Evolutionary conservation across 2,797 vertebrate genomes (phyloP).

Genomic region (Iguana delicatissima): DNA sequence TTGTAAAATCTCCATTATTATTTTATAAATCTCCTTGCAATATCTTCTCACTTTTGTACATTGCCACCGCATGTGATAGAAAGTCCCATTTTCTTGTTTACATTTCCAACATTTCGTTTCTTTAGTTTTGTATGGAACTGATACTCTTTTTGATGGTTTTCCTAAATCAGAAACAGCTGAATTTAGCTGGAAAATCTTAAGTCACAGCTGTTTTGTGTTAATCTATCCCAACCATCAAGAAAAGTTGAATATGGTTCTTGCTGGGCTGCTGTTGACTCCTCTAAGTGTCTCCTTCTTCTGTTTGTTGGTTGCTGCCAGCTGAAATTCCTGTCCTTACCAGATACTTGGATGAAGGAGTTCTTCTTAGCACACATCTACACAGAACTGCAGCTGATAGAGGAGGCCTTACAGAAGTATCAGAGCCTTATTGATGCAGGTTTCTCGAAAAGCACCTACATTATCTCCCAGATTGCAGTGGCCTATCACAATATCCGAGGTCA

Average conservation of each 20-base stretch:
- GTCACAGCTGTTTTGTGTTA: background rate
- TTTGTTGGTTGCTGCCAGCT: constrained; percentile 83
- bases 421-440: constrained; percentile 97
- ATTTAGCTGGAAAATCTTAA: background rate
- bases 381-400: constrained; percentile 98
- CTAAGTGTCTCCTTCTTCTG: constrained; percentile 68
- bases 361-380: constrained; percentile 99
- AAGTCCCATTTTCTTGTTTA: no score
- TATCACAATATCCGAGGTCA: constrained; percentile 98
- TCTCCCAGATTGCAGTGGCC: constrained; percentile 98
- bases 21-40: no score
- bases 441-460: constrained; percentile 98
- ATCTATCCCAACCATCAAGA: background rate
- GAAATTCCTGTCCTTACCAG: constrained; percentile 95
- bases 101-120: no score
- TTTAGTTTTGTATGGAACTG: no score
- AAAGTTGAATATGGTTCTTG: constrained; percentile 18
- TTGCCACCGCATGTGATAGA: no score
- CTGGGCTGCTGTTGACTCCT: constrained; percentile 20
- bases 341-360: constrained; percentile 98
- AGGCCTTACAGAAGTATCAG: constrained; percentile 97
- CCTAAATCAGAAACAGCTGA: background rate
- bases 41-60: no score
- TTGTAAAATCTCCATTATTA: no score
- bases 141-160: constrained; percentile 21